These are phyloP conservation scores for Anoplopoma fimbria DNA, from an alignment of 2,113 vertebrate genomes.

Conservation along the genomic window DNA sequence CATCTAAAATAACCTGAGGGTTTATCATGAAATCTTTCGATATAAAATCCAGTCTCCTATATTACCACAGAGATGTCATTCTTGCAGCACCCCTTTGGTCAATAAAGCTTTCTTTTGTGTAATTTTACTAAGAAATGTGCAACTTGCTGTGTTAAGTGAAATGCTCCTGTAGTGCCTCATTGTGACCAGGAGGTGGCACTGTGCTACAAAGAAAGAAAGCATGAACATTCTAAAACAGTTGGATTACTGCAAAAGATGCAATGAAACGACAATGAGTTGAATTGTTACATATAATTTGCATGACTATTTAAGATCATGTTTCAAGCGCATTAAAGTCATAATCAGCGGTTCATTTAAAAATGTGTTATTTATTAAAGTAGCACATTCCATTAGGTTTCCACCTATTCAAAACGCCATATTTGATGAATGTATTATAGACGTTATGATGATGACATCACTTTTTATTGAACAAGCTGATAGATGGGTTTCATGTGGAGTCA, in stretches of 20 bases:
- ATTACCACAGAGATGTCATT: not conserved
- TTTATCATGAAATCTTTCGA: not conserved
- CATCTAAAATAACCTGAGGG: not conserved
- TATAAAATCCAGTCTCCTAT: not conserved
- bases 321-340: not conserved
- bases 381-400: not conserved
- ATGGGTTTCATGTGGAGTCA: constrained; percentile 29
- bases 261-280: not conserved
- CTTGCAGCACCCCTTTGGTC: not conserved
- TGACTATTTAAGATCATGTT: not conserved
- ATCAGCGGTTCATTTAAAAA: not conserved
- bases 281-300: not conserved
- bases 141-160: not conserved
- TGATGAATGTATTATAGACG: not conserved
- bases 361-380: not conserved
- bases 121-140: not conserved
- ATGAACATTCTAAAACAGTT: not conserved
- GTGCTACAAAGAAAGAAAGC: constrained; percentile 23
- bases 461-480: constrained; percentile 26
- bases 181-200: constrained; percentile 56
- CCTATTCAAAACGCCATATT: constrained; percentile 1
- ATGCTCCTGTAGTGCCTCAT: not conserved
- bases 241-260: not conserved
- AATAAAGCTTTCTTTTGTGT: not conserved
- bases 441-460: constrained; percentile 4